These are phyloP conservation scores for Seriola rivoliana DNA, from an alignment of 2,113 vertebrate genomes.

Conservation along the genomic window DNA sequence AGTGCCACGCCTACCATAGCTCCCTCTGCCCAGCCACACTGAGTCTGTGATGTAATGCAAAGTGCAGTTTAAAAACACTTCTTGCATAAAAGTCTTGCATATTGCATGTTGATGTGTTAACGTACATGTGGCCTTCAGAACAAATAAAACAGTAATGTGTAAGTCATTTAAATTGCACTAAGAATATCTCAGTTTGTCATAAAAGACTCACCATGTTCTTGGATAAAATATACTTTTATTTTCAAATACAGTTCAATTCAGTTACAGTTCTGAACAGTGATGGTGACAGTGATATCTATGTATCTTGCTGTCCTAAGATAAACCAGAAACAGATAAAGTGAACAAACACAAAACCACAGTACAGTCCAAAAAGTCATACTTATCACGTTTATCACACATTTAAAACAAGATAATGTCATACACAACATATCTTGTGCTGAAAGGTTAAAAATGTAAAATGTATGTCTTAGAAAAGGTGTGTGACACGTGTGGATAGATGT, in stretches of 20 bases:
- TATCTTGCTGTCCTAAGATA: not conserved
- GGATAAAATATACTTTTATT: conserved; percentile 17
- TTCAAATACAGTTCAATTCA: not conserved
- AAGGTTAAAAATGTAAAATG: not conserved
- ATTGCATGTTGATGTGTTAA: not conserved
- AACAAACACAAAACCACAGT: not conserved
- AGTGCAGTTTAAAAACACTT: not conserved
- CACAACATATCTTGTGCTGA: not conserved
- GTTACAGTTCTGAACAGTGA: not conserved
- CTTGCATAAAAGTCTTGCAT: not conserved
- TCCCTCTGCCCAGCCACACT: not conserved
- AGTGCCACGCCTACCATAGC: not conserved
- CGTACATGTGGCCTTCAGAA: not conserved
- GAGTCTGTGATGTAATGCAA: not conserved
- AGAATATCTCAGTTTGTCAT: not conserved
- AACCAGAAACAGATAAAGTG: not conserved
- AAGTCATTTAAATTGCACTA: not conserved
- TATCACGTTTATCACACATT: conserved; percentile 1
- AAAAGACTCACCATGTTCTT: not conserved
- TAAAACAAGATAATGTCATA: not conserved
- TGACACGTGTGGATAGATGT: not conserved
- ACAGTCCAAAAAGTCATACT: not conserved
- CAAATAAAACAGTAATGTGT: not conserved
- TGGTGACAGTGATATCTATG: not conserved
- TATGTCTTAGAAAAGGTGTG: not conserved